These are phyloP conservation scores for Tupaia chinensis DNA, from an alignment of 2,113 vertebrate genomes.

Conservation along the genomic window DNA sequence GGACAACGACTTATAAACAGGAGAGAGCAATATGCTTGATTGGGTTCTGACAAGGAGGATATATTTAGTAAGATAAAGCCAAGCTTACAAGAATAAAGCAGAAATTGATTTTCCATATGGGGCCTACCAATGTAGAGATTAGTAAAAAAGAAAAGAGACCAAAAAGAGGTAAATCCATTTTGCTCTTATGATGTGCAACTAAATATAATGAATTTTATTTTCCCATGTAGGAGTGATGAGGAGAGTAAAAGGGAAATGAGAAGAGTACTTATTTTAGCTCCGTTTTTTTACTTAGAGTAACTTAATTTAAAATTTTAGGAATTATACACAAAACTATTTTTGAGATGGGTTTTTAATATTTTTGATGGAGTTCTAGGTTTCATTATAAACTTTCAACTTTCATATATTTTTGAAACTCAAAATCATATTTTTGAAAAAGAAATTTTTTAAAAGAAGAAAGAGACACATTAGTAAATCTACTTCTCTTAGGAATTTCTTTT, in stretches of 20 bases:
- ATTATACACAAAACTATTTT: constrained; percentile 26
- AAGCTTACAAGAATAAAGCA: constrained; percentile 70
- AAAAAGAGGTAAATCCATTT: constrained; percentile 36
- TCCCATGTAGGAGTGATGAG: background rate
- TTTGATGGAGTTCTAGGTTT: constrained; percentile 41
- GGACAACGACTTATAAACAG: constrained; percentile 33
- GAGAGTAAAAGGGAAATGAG: background rate
- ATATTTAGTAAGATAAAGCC: constrained; percentile 71
- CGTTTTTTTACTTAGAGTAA: constrained; percentile 2
- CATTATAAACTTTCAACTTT: background rate
- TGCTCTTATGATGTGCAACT: background rate
- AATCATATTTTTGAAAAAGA: background rate
- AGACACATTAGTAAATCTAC: background rate
- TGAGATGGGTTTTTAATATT: constrained; percentile 8
- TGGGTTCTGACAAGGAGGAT: constrained; percentile 65
- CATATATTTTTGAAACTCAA: constrained; percentile 35
- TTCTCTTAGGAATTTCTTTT: background rate
- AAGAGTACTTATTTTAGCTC: constrained; percentile 5
- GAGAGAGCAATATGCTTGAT: constrained; percentile 45
- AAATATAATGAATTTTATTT: background rate
- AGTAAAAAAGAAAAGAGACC: constrained; percentile 25
- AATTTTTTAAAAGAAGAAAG: background rate
- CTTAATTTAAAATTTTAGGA: constrained; percentile 54
- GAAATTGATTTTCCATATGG: constrained; percentile 72
- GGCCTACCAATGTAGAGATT: constrained; percentile 35